Evolutionary conservation across 2,888 invertebrate genomes (phyloP).

Genomic region (Spisula solida): DNA sequence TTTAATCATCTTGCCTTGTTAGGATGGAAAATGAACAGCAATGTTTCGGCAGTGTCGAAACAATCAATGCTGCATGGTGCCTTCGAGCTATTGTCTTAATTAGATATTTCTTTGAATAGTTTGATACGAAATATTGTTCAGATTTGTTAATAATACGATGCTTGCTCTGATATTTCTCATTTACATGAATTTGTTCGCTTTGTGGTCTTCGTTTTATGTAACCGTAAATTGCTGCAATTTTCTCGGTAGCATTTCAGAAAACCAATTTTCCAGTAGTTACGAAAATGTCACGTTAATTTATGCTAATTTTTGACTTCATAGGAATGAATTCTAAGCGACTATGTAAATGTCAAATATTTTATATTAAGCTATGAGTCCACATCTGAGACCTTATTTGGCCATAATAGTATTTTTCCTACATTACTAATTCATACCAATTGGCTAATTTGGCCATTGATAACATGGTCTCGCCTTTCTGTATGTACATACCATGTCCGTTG

Average conservation of each 20-base stretch:
- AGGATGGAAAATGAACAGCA: conserved; percentile 2
- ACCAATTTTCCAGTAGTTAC: conserved; percentile 12
- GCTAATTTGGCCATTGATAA: conserved; percentile 54
- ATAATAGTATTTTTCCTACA: conserved; percentile 37
- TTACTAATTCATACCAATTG: conserved; percentile 59
- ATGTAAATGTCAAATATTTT: conserved; percentile 36
- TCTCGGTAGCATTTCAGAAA: conserved; percentile 2
- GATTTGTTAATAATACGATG: not conserved
- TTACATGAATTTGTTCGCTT: not conserved
- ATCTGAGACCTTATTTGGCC: conserved; percentile 25
- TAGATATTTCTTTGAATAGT: not conserved
- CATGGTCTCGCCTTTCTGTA: conserved; percentile 44
- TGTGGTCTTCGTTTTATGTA: not conserved
- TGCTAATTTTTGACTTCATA: not conserved
- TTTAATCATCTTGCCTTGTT: conserved; percentile 19
- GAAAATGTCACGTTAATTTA: conserved; percentile 22
- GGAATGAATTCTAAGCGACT: not conserved
- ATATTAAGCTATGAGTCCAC: conserved; percentile 5
- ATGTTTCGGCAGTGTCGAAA: not conserved
- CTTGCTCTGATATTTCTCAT: not conserved
- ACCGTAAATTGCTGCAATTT: not conserved
- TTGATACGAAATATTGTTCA: not conserved
- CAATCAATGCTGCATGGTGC: conserved; percentile 1
- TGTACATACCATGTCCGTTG: conserved; percentile 36
- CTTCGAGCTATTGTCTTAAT: conserved; percentile 8